Evolutionary conservation across 2,797 vertebrate species (phyloP), one percentile per base, ranked within the genome.

Genomic region (Pogonophryne albipinna): DNA sequence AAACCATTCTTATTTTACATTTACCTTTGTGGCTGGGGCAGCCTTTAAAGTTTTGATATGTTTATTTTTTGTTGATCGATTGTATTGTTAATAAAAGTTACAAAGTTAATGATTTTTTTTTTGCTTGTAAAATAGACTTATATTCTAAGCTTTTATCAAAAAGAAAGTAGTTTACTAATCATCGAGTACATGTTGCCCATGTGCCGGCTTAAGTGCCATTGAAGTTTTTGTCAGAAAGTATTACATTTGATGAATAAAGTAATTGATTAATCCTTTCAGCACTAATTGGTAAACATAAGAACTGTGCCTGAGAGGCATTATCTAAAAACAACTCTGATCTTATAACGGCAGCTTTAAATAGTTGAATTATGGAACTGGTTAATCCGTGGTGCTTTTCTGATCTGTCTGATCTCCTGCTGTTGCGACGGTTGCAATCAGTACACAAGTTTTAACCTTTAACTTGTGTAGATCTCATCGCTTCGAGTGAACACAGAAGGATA

Each of bases 361-460:
- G 82, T 80, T 62, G 49, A 85, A 73, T 90, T 86, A 83, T 90
- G 84, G 65, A 84, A 89, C 60, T 61, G 66, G 59, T 74, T 91
- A 85, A 91, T 93, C 88, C 66, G 8, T 16, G 15, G 46, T 12
- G 58, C 68, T 62, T 50, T 77, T 63, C 70, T 76, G 58, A 78
- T 74, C 81, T 66, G 64, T 66, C 61, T 71, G 65, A 85, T 84
- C 84, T 85, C 79, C 76, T 85, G 68, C 74, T 70, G 83, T 80
- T 76, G 41, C 65, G 68, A 61, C 34, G 3, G 84, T 75, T 66
- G 55, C 76, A 84, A 85, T 92, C 69, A 82, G 83, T 75, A 80
- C 71, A 46, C 41, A 56, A 58, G 66, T 74, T 81, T 86, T 85
- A 91, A 88, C 89, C 87, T 79, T 78, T 83, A 76, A 74, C 64